Percentiles rank a stretch among this genome's conserved stretches.
These are phyloP conservation scores for Heptranchias perlo DNA, from an alignment of 2,113 vertebrate species.

Conservation along the genomic window DNA sequence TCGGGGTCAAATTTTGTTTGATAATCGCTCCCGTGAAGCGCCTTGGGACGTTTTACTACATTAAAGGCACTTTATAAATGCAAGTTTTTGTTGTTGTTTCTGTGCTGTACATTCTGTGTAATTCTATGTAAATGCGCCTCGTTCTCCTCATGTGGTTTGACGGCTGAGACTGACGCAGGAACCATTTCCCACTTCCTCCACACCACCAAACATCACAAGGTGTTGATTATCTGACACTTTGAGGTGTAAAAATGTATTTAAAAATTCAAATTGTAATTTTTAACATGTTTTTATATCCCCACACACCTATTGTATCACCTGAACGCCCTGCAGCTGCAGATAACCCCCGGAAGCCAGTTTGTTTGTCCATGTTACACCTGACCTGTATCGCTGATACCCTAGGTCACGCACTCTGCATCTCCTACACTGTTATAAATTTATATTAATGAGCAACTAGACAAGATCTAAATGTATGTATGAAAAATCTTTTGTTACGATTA, in stretches of 20 bases:
- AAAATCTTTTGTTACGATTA: neutral
- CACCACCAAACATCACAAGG: neutral
- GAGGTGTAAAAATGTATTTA: constrained; percentile 22
- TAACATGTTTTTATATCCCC: neutral
- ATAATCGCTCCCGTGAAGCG: too few relatives aligned
- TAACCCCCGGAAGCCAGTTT: neutral
- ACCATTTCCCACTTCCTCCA: constrained; percentile 12
- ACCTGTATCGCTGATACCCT: too few relatives aligned
- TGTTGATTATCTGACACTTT: constrained; percentile 32
- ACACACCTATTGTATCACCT: neutral
- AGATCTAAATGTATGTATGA: neutral
- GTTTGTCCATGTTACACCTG: neutral
- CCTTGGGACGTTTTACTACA: too few relatives aligned
- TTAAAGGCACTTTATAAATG: too few relatives aligned
- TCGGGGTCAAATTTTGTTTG: too few relatives aligned
- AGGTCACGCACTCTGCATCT: neutral
- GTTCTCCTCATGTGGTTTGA: neutral
- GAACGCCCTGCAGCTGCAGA: neutral
- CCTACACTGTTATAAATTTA: neutral
- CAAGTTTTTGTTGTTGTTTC: too few relatives aligned
- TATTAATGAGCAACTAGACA: neutral
- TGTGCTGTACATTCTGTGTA: too few relatives aligned
- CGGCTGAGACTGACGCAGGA: neutral
- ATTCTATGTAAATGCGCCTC: too few relatives aligned
- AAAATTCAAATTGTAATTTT: constrained; percentile 14